Evolutionary conservation across 2,797 vertebrate genomes (phyloP), one percentile per base, ranked within the genome.

Genomic region (Microctenopoma steveboyesi): DNA sequence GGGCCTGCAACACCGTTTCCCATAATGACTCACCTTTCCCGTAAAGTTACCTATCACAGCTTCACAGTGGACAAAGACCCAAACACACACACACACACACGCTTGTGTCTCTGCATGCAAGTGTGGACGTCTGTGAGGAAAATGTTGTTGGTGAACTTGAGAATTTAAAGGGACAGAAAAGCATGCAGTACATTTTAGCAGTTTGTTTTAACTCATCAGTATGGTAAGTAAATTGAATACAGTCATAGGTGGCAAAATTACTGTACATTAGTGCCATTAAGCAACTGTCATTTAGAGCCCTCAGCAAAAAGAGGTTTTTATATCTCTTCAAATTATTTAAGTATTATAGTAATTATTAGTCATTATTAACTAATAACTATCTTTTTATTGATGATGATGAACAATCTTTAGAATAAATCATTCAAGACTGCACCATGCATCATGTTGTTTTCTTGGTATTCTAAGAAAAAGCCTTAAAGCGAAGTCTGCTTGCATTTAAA

Each of bases 1-100:
- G 74, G 64, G 66, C 61, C 83, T 83, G 66, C 45, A 70, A 13
- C 66, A 55, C 62, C 62, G 56, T 69, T 75, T 63, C 45, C 28
- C 37, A 66, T 75, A 72, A 82, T 74, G 59, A 69, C 69, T 68
- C 22, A 71, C 11, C 40, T 18, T 53, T 69, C 56, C 46, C 73
- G 30, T 61, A 46, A 53, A 30, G 47, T 53, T 56, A 73, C 52
- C 50, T 53, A 70, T 67, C 22, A 68, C 40, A 57, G 47, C 13
- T 49, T 74, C 18, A 39, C 51, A 65, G 25, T 8, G n/a, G 50
- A 50, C 33, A 51, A 28, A 33, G 53, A 47, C 42, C 49, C 33
- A 35, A 43, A 64, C 7, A 37, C 13, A 48, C 58, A 39, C 3
- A 7, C 27, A 39, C 7, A 49, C 15, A 7, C 14, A 11, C 16